phyloP scores from a whole-genome alignment of 2,797 vertebrate genomes.

The Chelonia mydas region DNA sequence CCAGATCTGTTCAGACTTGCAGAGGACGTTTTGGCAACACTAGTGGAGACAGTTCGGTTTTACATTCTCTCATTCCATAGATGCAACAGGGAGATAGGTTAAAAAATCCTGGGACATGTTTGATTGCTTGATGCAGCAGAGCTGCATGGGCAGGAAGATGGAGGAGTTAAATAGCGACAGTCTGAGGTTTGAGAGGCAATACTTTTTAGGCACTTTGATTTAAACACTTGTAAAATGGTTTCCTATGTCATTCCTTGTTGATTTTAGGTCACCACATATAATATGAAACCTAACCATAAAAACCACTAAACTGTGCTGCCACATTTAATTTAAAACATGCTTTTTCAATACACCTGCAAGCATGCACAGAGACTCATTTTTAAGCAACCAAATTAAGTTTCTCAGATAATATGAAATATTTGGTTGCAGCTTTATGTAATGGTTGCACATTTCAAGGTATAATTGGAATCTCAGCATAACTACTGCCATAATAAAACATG shows the following conservation, averaged over 20 bases:
- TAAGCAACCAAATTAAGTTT: neutral
- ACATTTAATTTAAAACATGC: neutral
- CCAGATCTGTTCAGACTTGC: conserved; percentile 51
- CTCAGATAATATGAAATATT: neutral
- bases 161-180: neutral
- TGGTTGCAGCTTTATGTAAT: neutral
- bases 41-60: neutral
- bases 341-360: neutral
- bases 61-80: neutral
- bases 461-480: neutral
- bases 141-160: neutral
- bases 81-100: neutral
- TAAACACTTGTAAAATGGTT: neutral
- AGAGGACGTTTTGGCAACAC: neutral
- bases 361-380: neutral
- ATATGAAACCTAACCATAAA: neutral
- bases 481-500: neutral
- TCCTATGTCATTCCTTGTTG: neutral
- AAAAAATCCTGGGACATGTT: neutral
- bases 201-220: neutral
- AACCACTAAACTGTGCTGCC: neutral
- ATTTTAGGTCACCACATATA: neutral
- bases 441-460: neutral
- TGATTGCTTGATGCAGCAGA: neutral
- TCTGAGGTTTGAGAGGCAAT: neutral